These are phyloP conservation scores for Cricetomys ansorgei DNA, from an alignment of 2,113 vertebrate genomes.

Conservation along the genomic window DNA sequence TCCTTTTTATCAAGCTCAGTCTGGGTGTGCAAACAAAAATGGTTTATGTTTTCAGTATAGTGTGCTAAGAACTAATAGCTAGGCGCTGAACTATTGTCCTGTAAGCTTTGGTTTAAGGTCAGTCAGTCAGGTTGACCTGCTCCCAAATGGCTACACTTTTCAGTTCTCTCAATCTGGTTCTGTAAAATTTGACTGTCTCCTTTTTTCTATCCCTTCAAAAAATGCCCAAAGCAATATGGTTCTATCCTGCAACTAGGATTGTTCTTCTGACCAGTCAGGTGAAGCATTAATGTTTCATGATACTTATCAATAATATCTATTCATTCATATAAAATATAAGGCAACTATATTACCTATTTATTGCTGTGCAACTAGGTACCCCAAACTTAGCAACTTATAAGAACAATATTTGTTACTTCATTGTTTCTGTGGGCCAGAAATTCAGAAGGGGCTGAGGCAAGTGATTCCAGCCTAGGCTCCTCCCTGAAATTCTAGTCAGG, in stretches of 20 bases:
- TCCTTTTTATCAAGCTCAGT: conserved; percentile 26
- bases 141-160: background rate
- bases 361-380: conserved; percentile 21
- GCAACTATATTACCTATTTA: conserved; percentile 19
- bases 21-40: conserved; percentile 21
- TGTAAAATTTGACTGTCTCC: conserved; percentile 3
- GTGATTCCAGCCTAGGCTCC: background rate
- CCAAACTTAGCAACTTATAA: conserved; percentile 30
- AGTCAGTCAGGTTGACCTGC: background rate
- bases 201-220: conserved; percentile 25
- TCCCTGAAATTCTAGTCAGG: background rate
- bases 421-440: conserved; percentile 21
- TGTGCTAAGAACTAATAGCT: conserved; percentile 30
- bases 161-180: conserved; percentile 41
- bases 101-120: conserved; percentile 44
- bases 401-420: conserved; percentile 19
- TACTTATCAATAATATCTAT: conserved; percentile 9
- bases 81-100: conserved; percentile 23
- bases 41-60: background rate
- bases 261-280: conserved; percentile 26
- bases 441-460: conserved; percentile 25
- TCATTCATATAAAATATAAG: conserved; percentile 33
- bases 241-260: background rate
- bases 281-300: conserved; percentile 38
- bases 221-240: conserved; percentile 38